Base-by-base conservation (phyloP, 2,113 vertebrate genomes). In the Heloderma charlesbogerti region DNA sequence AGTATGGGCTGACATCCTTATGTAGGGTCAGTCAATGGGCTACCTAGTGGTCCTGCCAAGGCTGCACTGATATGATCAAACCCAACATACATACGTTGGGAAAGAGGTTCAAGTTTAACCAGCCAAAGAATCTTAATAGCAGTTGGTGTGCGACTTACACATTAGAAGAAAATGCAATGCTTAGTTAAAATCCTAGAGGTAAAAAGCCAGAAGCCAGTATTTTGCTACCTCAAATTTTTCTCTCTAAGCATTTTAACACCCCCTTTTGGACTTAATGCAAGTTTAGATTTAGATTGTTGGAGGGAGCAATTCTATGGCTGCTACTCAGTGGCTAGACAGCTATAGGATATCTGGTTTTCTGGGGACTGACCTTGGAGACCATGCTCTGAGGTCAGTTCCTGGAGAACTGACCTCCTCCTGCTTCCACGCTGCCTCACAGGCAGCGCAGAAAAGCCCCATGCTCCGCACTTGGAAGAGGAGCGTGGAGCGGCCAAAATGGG, bases 251-350 rank as follows among this genome's bases (percentile, higher is more conserved):
- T 51, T 80, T 69, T n/a, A 43, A 10, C 8, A 87, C 40, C 22
- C 27, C 57, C 74, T 67, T 88, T 34, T 31, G 16, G 25, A 48
- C 31, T 80, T 67, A 67, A 67, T 1, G 66, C 72, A 89, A 91
- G 27, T 57, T 72, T 93, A 89, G 92, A 87, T 0, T 27, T 51
- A 57, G 96, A 97, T 96, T 96, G 97, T 97, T n/a, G n/a, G n/a
- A n/a, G n/a, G n/a, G n/a, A n/a, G n/a, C n/a, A n/a, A n/a, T n/a
- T n/a, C n/a, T n/a, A n/a, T n/a, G n/a, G n/a, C n/a, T n/a, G n/a
- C n/a, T n/a, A n/a, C n/a, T n/a, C n/a, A n/a, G n/a, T n/a, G n/a
- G n/a, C n/a, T n/a, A n/a, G n/a, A n/a, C n/a, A n/a, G n/a, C n/a
- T n/a, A n/a, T n/a, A n/a, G n/a, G n/a, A n/a, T n/a, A n/a, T n/a